Conservation (phyloP, 2,113 vertebrate genomes). For the Megaceryle torquata region DNA sequence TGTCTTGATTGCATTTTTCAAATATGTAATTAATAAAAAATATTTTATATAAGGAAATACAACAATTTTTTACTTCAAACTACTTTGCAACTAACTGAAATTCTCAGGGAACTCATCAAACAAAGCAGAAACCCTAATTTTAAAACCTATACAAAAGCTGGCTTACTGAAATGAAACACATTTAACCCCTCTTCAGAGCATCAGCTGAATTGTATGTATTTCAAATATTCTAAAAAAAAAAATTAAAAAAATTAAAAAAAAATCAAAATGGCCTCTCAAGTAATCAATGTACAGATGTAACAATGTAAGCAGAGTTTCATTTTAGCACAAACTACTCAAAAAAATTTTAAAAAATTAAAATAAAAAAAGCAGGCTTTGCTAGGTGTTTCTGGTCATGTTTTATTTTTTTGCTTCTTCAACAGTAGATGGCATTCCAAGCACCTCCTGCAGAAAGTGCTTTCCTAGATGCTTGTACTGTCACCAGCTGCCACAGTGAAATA, state of each 20-base stretch:
- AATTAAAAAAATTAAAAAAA: too few relatives aligned
- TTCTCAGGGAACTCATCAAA: neutral
- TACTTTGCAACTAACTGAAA: neutral
- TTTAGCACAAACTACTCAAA: neutral
- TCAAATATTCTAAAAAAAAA: neutral
- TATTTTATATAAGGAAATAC: neutral
- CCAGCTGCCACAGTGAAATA: neutral
- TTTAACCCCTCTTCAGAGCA: neutral
- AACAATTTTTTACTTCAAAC: neutral
- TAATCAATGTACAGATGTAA: neutral
- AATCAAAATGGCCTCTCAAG: neutral
- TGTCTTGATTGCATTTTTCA: neutral
- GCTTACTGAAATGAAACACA: neutral
- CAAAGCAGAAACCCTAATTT: neutral
- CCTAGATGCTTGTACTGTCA: neutral
- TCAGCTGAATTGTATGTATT: neutral
- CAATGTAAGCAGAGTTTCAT: neutral
- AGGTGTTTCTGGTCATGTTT: neutral
- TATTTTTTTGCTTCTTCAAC: slow-evolving; percentile 29
- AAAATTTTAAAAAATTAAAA: too few relatives aligned
- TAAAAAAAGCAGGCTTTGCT: neutral
- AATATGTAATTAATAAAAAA: too few relatives aligned
- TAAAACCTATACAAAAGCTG: neutral
- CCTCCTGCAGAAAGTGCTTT: neutral
- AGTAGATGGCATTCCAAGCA: slow-evolving; percentile 62